phyloP scores from a whole-genome alignment of 2,888 invertebrate species.

The Tetheella fluctuosa region DNA sequence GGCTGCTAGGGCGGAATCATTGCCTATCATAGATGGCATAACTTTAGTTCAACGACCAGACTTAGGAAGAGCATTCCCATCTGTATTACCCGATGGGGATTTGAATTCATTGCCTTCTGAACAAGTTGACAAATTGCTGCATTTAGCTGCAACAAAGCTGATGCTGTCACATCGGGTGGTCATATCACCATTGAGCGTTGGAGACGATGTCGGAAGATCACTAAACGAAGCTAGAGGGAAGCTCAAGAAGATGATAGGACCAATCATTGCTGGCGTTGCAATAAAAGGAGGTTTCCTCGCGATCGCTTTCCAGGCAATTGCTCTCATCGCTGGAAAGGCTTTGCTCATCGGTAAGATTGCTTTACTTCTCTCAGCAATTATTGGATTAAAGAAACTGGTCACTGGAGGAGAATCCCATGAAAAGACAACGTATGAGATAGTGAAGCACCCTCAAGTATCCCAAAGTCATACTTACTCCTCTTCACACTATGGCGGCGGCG shows the following conservation, averaged over 20 bases:
- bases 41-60: conserved; percentile 80
- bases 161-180: conserved; percentile 85
- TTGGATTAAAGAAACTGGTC: conserved; percentile 91
- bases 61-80: conserved; percentile 74
- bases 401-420: conserved; percentile 87
- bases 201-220: conserved; percentile 74
- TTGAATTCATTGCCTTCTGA: conserved; percentile 84
- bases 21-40: conserved; percentile 86
- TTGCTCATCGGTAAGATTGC: conserved; percentile 93
- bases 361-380: conserved; percentile 89
- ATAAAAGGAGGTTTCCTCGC: conserved; percentile 89
- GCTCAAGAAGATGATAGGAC: conserved; percentile 86
- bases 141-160: conserved; percentile 83
- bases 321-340: conserved; percentile 91
- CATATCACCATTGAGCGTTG: conserved; percentile 73
- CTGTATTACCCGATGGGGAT: conserved; percentile 82
- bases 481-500: conserved; percentile 86
- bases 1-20: conserved; percentile 85
- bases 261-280: conserved; percentile 87
- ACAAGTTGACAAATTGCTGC: conserved; percentile 85
- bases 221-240: conserved; percentile 84
- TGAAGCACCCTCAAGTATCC: conserved; percentile 93
- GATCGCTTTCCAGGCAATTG: conserved; percentile 90
- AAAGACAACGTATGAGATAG: conserved; percentile 93
- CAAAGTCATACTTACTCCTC: conserved; percentile 91